These are phyloP conservation scores for Diphyllodes magnificus DNA, from an alignment of 2,113 vertebrate species.

Conservation along the genomic window DNA sequence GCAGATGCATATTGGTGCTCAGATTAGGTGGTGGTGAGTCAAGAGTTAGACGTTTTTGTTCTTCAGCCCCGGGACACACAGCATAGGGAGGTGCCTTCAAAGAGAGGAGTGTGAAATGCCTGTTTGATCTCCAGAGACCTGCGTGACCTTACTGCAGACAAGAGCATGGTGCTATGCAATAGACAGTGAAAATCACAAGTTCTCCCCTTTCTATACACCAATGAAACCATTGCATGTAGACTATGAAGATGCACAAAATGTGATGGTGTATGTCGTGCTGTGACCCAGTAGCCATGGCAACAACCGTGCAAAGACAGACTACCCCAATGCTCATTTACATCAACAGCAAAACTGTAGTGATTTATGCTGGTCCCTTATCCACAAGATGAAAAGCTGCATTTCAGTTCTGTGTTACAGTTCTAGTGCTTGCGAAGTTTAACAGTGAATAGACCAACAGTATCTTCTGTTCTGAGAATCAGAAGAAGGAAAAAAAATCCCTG, in stretches of 20 bases:
- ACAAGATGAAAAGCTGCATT: neutral
- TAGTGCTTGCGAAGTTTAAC: neutral
- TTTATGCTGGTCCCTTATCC: neutral
- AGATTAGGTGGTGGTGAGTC: neutral
- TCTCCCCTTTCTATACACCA: neutral
- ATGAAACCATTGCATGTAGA: neutral
- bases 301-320: neutral
- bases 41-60: neutral
- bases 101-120: neutral
- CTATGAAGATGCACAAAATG: neutral
- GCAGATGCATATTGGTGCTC: neutral
- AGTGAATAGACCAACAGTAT: neutral
- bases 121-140: neutral
- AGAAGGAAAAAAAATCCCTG: neutral
- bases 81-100: neutral
- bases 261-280: neutral
- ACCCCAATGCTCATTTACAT: neutral
- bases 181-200: neutral
- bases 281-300: constrained; percentile 54
- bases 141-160: neutral
- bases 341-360: neutral
- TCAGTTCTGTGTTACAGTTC: neutral
- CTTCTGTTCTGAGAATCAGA: neutral
- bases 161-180: neutral
- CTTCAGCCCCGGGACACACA: neutral